Base-by-base conservation (phyloP, 2,797 vertebrate species). In the Acestrorhynchus altus region DNA sequence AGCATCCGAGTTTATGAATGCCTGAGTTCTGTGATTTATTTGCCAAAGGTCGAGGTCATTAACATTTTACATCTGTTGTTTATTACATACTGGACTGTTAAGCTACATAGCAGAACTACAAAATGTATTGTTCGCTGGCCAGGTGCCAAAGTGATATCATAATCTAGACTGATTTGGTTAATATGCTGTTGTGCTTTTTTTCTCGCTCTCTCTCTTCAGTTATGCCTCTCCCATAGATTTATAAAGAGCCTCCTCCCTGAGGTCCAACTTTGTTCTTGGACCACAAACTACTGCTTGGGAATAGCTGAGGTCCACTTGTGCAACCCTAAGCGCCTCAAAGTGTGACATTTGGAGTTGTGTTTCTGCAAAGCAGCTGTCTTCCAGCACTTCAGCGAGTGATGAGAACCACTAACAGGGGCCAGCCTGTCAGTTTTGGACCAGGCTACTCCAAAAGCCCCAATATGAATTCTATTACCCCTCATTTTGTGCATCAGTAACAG, bases 221-320 rank as follows among this genome's bases (percentile, higher is more conserved):
- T 79, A 22, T 57, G 63, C 81, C 79, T 80, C 20, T 83, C 78
- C 52, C 76, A 71, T 65, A 82, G 83, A 86, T 86, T 86, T 84
- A 88, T 84, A 77, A 86, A 65, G 72, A 70, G 71, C 67, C 76
- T 67, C 67, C 77, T 88, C 86, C 85, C 87, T 26, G 39, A 86
- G 83, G 86, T 88, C 85, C 83, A 85, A 61, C 85, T 81, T 79
- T 85, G 81, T 83, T 88, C 82, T 86, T 90, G 85, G 79, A 88
- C 71, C 76, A 61, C 79, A 76, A 82, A 85, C 81, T 83, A 73
- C 84, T 89, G 80, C 79, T 80, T 82, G 83, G 81, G 77, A 87
- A 64, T 59, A 73, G 74, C 81, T 61, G 61, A 84, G 78, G 39
- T 84, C 76, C 56, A 42, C 73, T 74, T 73, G 66, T 42, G 16